Base-by-base conservation (phyloP, 2,113 vertebrate genomes). In the Pangasianodon gigas region DNA sequence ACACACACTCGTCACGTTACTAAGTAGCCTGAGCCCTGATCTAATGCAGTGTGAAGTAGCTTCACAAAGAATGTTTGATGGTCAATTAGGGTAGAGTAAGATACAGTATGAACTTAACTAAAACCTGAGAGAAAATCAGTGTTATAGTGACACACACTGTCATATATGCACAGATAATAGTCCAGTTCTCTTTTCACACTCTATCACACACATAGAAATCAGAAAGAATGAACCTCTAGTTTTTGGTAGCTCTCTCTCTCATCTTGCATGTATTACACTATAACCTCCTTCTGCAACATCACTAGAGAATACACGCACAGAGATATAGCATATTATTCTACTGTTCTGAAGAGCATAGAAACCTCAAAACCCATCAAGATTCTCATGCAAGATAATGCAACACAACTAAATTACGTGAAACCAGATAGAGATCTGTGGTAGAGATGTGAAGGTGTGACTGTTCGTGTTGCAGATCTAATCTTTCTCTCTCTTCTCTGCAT, bases 291-390 rank as follows among this genome's bases (percentile, higher is more conserved):
- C 29, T 56, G 67, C 51, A 71, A 32, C 32, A 26, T 80, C 11
- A 14, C 54, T 44, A 24, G n/a, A 54, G 10, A 29, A 56, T 29
- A 1, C 37, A 62, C 41, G n/a, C 29, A 62, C 44, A 24, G 75
- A 74, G 29, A 89, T 7, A 88, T 52, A 32, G 18, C 48, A 75
- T 69, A 69, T 51, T 83, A 65, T 37, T 44, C 46, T 21, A 24
- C 3, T 32, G 58, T 54, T 90, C 83, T 86, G 44, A 74, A 2
- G 41, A 87, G 11, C 48, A 29, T 9, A 80, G 46, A 24, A 60
- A 88, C 89, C 87, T 87, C 87, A 92, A 84, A 84, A 82, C 48
- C 75, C 81, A 48, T 83, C 6, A 60, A 69, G 88, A 89, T 91
- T 81, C 56, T 58, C 67, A 90, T 52, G 71, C 29, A 79, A 90